phyloP scores from a whole-genome alignment of 2,888 invertebrate genomes.

The Notodonta ziczac region DNA sequence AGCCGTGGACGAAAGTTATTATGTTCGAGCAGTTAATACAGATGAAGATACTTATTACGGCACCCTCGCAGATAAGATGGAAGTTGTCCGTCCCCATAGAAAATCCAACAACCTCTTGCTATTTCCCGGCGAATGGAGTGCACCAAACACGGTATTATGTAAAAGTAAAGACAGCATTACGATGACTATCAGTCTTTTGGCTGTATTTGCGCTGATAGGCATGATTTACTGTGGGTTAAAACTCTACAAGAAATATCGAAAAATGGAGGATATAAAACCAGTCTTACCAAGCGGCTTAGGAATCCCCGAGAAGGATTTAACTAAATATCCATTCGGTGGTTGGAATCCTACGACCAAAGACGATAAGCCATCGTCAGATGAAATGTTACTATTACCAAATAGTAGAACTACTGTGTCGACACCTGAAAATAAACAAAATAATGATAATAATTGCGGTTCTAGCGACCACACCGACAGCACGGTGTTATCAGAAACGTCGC shows the following conservation, averaged over 20 bases:
- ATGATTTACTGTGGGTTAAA: constrained; percentile 73
- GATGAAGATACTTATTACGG: constrained; percentile 68
- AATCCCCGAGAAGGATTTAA: constrained; percentile 73
- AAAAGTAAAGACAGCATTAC: constrained; percentile 60
- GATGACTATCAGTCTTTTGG: constrained; percentile 63
- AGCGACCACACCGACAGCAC: constrained; percentile 80
- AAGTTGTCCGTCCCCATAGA: constrained; percentile 51
- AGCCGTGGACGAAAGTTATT: constrained; percentile 62
- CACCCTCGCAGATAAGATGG: constrained; percentile 48
- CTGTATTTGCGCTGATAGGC: constrained; percentile 58
- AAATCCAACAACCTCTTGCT: constrained; percentile 33
- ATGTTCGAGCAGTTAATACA: constrained; percentile 73
- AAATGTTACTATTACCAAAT: constrained; percentile 73
- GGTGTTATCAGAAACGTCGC: constrained; percentile 72
- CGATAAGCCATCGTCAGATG: constrained; percentile 77
- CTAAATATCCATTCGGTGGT: constrained; percentile 69
- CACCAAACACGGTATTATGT: constrained; percentile 60
- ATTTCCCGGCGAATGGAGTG: constrained; percentile 73
- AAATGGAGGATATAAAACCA: constrained; percentile 88
- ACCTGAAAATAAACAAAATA: constrained; percentile 65
- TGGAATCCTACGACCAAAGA: constrained; percentile 74
- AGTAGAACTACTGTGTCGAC: constrained; percentile 61
- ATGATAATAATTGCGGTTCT: constrained; percentile 67
- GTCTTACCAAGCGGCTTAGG: constrained; percentile 87
- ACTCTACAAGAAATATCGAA: constrained; percentile 84